Evolutionary conservation across 2,797 vertebrate genomes (phyloP).

Genomic region (Chelmon rostratus): DNA sequence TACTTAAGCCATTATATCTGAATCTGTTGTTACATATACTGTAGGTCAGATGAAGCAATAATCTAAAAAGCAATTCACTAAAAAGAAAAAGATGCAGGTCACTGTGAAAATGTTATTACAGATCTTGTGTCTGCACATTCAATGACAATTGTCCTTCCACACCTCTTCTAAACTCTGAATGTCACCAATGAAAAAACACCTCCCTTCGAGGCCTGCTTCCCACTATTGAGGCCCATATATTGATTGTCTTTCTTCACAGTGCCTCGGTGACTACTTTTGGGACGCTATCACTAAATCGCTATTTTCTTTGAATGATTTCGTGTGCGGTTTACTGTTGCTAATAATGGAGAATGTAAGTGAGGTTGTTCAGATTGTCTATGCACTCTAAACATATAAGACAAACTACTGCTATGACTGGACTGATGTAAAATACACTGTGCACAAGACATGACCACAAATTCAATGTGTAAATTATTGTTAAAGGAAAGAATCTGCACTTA

Average conservation of each 20-base stretch:
- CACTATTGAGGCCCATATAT: conserved; percentile 28
- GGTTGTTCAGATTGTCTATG: conserved; percentile 47
- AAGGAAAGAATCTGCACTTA: conserved; percentile 13
- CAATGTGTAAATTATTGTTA: conserved; percentile 1
- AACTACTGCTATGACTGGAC: conserved; percentile 15
- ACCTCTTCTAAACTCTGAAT: conserved; percentile 26
- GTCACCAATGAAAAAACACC: conserved; percentile 1
- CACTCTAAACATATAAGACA: conserved; percentile 27
- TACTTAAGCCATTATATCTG: neutral
- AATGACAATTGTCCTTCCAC: neutral
- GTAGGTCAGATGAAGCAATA: neutral
- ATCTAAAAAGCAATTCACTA: neutral
- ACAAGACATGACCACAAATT: neutral
- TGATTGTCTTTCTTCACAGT: conserved; percentile 62
- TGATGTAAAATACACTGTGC: conserved; percentile 3
- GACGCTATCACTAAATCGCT: neutral
- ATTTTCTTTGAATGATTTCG: conserved; percentile 22
- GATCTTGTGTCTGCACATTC: neutral
- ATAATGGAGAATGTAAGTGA: conserved; percentile 37
- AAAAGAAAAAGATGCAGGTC: neutral
- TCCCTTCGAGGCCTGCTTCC: conserved; percentile 12
- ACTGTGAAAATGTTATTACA: neutral
- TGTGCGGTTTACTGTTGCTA: conserved; percentile 21
- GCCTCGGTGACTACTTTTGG: conserved; percentile 43
- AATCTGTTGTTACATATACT: neutral